Conservation (phyloP, 1,140 invertebrate genomes). For the Arion vulgaris region DNA sequence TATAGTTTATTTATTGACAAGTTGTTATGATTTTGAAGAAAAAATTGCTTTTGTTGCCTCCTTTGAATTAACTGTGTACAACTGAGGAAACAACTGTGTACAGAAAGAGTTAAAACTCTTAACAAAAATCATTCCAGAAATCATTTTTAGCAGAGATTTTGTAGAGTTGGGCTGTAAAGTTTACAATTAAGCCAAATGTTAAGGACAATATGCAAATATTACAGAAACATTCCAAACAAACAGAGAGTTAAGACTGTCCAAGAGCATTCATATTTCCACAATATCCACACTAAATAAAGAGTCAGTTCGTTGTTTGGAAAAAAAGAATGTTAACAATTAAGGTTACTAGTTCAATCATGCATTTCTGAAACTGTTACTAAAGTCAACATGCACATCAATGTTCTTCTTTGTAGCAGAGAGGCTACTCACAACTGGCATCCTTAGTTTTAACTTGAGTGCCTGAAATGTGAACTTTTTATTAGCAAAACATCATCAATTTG, state of each 20-base stretch:
- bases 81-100: too few relatives aligned
- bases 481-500: neutral
- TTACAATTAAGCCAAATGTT: too few relatives aligned
- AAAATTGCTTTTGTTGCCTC: too few relatives aligned
- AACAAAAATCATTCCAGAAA: too few relatives aligned
- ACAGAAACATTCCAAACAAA: constrained; percentile 1
- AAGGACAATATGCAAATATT: neutral
- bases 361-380: neutral
- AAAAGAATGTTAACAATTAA: neutral
- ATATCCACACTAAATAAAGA: too few relatives aligned
- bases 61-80: too few relatives aligned
- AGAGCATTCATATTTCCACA: neutral
- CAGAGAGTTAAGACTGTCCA: too few relatives aligned
- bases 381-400: neutral
- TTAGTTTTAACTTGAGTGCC: constrained; percentile 36
- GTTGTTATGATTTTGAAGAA: too few relatives aligned
- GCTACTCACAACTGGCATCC: constrained; percentile 37
- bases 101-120: too few relatives aligned
- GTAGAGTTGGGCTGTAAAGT: too few relatives aligned
- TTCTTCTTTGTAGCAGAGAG: neutral
- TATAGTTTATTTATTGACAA: too few relatives aligned
- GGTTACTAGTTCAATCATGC: neutral
- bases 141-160: too few relatives aligned
- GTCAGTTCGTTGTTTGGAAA: neutral
- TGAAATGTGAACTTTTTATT: neutral